Percentiles rank a stretch among this genome's conserved stretches.
These are phyloP conservation scores for Limnephilus rhombicus DNA, from an alignment of 2,888 invertebrate genomes.

Conservation along the genomic window DNA sequence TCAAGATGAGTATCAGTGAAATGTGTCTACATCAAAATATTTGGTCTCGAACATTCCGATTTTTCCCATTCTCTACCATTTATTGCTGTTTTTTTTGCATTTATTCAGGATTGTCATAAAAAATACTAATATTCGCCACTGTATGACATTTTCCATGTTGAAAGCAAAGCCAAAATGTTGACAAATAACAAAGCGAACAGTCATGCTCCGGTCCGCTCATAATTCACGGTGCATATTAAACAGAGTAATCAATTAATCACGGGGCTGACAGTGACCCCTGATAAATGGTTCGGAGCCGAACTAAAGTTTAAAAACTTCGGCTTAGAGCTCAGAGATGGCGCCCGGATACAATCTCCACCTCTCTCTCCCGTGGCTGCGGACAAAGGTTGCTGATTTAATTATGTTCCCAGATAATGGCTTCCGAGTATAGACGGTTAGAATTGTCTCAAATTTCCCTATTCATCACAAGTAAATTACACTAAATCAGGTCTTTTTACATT, in stretches of 20 bases:
- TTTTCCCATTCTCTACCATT: background rate
- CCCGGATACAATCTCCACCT: background rate
- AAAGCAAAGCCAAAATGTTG: background rate
- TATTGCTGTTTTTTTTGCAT: too few relatives aligned
- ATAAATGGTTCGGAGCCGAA: background rate
- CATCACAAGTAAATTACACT: constrained; percentile 26
- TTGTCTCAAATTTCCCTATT: constrained; percentile 13
- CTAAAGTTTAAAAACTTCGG: background rate
- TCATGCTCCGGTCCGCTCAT: background rate
- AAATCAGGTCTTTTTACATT: constrained; percentile 12
- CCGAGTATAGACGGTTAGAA: background rate
- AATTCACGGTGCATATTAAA: background rate
- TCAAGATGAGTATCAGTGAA: too few relatives aligned
- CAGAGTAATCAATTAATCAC: background rate
- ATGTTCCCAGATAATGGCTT: background rate
- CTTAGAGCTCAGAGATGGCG: background rate
- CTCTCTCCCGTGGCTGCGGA: background rate
- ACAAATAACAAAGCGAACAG: background rate
- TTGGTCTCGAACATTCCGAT: too few relatives aligned
- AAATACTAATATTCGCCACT: background rate
- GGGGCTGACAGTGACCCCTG: background rate
- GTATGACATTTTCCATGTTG: background rate
- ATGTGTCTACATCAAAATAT: too few relatives aligned
- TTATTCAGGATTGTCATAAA: background rate
- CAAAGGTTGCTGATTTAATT: background rate